Evolutionary conservation across 2,888 invertebrate species (phyloP).

Genomic region (Seladonia tumulorum): DNA sequence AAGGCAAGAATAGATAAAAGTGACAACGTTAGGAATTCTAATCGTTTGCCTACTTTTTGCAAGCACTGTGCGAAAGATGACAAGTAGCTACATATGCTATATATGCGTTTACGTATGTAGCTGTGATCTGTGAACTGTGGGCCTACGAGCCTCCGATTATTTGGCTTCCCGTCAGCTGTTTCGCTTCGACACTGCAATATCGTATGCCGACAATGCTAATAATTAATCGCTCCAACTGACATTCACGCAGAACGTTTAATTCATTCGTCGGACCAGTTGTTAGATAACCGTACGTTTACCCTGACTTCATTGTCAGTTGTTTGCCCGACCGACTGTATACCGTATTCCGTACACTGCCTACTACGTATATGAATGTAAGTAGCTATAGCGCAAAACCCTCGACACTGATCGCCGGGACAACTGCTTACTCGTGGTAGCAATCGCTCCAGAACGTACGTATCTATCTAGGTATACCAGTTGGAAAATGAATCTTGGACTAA

Average conservation of each 20-base stretch:
- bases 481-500: background rate
- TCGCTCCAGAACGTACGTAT: background rate
- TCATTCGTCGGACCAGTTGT: background rate
- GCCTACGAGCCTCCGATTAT: background rate
- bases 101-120: background rate
- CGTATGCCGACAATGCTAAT: no score
- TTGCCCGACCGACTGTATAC: background rate
- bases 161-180: background rate
- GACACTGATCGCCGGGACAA: background rate
- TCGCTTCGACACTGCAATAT: background rate
- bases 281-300: background rate
- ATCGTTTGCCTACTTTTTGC: background rate
- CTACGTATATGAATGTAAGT: background rate
- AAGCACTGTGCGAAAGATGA: background rate
- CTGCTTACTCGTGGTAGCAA: background rate
- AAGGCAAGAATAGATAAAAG: background rate
- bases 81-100: background rate
- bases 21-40: background rate
- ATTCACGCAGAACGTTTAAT: constrained; percentile 2
- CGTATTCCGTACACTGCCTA: background rate
- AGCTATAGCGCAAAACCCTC: background rate
- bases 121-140: background rate
- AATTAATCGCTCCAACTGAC: constrained; percentile 1
- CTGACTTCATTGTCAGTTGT: background rate
- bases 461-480: background rate